phyloP scores from a whole-genome alignment of 2,797 vertebrate genomes.

The Melanotaenia parkinsoni region DNA sequence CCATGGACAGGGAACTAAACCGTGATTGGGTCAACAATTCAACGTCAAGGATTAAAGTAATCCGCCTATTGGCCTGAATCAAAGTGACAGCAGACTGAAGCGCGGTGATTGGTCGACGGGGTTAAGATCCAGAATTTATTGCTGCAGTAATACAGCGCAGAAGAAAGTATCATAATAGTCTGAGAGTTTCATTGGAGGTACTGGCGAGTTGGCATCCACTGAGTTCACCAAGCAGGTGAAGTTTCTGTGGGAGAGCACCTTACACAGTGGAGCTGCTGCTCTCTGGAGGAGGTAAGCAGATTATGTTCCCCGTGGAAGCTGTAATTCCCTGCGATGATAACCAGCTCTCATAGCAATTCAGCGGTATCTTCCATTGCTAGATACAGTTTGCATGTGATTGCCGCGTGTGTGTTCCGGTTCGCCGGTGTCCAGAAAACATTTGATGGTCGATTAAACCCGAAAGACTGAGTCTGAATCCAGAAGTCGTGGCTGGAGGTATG shows the following conservation, averaged over 20 bases:
- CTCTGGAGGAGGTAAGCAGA: conserved; percentile 76
- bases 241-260: background rate
- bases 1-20: conserved; percentile 72
- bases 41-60: conserved; percentile 66
- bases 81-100: conserved; percentile 43
- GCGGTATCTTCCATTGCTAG: background rate
- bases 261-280: conserved; percentile 24
- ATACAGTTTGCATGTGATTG: background rate
- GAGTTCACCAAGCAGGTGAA: background rate
- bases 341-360: conserved; percentile 3
- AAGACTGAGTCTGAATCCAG: conserved; percentile 1
- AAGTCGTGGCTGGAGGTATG: conserved; percentile 26
- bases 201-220: background rate
- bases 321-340: conserved; percentile 56
- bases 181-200: background rate
- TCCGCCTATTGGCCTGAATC: conserved; percentile 68
- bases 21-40: conserved; percentile 61
- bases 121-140: conserved; percentile 39
- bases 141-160: conserved; percentile 1
- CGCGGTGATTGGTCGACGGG: conserved; percentile 55
- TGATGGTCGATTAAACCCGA: conserved; percentile 22
- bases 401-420: background rate
- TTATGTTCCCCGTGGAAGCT: conserved; percentile 63
- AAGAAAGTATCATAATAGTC: conserved; percentile 25
- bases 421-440: background rate